Evolutionary conservation across 1,140 invertebrate genomes (phyloP).

Genomic region (Drosophila lacertosa): DNA sequence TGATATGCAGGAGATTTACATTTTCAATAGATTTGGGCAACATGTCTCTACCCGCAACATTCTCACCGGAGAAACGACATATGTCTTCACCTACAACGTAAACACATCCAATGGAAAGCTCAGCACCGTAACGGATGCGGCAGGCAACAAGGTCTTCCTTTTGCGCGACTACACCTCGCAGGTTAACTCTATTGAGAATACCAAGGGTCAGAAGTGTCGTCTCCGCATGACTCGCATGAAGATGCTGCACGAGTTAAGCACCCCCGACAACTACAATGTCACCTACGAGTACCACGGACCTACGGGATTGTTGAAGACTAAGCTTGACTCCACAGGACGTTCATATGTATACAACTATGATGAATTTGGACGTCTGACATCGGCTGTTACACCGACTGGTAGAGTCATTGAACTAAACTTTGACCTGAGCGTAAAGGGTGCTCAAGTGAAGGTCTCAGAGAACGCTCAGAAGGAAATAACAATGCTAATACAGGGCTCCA

Average conservation of each 20-base stretch:
- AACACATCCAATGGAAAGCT: constrained; percentile 98
- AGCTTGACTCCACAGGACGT: constrained; percentile 94
- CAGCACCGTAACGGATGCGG: constrained; percentile 95
- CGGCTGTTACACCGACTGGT: constrained; percentile 96
- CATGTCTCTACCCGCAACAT: constrained; percentile 97
- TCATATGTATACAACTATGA: constrained; percentile 98
- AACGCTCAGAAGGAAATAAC: constrained; percentile 92
- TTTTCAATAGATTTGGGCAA: constrained; percentile 98
- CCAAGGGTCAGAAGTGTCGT: constrained; percentile 95
- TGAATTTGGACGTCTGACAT: constrained; percentile 95
- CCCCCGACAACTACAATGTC: constrained; percentile 95
- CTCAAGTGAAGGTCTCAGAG: constrained; percentile 92
- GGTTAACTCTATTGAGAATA: constrained; percentile 97
- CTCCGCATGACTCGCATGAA: constrained; percentile 94
- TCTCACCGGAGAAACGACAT: constrained; percentile 95
- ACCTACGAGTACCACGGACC: constrained; percentile 97
- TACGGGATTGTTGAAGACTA: constrained; percentile 93
- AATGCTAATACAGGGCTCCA: constrained; percentile 94
- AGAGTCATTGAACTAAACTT: constrained; percentile 93
- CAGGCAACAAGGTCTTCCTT: constrained; percentile 96
- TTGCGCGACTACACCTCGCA: constrained; percentile 94
- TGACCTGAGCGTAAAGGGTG: constrained; percentile 94
- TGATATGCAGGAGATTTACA: constrained; percentile 97
- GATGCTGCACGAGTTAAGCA: constrained; percentile 93
- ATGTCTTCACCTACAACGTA: constrained; percentile 97